A percentile compares a stretch with the other conserved stretches of the same genome.
phyloP scores from a whole-genome alignment of 2,888 invertebrate species.

The Campoplex nolae region DNA sequence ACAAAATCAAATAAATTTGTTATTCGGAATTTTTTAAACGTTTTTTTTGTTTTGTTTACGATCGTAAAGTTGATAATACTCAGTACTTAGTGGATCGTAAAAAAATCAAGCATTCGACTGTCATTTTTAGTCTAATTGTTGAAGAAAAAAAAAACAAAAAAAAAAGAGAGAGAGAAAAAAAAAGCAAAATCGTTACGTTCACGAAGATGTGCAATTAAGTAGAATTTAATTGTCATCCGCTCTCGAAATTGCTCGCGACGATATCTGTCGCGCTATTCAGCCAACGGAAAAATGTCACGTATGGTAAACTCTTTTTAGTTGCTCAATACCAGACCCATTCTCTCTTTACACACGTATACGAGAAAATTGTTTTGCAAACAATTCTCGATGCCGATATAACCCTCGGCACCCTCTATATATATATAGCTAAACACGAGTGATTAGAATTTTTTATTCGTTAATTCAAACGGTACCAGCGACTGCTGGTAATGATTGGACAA shows the following conservation, averaged over 20 bases:
- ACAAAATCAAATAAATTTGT: too few relatives aligned
- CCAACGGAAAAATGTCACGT: background rate
- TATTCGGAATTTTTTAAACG: too few relatives aligned
- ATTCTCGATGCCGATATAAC: background rate
- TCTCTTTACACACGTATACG: background rate
- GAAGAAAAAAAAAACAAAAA: background rate
- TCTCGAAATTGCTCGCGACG: background rate
- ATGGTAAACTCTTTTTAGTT: background rate
- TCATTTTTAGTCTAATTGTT: background rate
- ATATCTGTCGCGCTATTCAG: background rate
- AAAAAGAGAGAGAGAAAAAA: background rate
- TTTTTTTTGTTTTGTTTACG: too few relatives aligned
- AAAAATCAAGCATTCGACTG: background rate
- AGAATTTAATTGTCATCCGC: constrained; percentile 16
- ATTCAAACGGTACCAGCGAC: background rate
- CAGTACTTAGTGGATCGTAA: background rate
- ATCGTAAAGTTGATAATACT: too few relatives aligned
- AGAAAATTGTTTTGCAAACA: constrained; percentile 25
- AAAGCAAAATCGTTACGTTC: background rate
- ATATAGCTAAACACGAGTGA: background rate
- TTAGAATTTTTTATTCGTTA: background rate
- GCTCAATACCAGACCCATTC: constrained; percentile 9
- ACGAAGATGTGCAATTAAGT: constrained; percentile 2
- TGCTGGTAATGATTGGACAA: background rate
- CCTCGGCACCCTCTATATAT: background rate